phyloP scores from a whole-genome alignment of 2,113 vertebrate species.

The Chaetodon trifascialis region DNA sequence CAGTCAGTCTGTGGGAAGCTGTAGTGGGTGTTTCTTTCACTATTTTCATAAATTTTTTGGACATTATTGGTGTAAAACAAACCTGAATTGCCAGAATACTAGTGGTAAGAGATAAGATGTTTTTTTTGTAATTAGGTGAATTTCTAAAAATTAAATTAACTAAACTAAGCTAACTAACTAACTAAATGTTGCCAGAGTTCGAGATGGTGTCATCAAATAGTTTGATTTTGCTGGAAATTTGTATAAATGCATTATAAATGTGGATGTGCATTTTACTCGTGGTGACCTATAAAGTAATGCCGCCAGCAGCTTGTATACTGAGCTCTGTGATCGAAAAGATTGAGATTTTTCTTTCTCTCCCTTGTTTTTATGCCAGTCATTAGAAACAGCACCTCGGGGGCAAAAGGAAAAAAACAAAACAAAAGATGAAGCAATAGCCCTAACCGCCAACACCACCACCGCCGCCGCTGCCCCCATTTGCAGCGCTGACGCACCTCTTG shows the following conservation, averaged over 20 bases:
- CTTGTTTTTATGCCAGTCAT: slow-evolving; percentile 46
- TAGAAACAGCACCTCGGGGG: slow-evolving; percentile 44
- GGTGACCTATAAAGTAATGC: slow-evolving; percentile 28
- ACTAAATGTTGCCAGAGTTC: background rate
- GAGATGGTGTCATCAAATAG: too few relatives aligned
- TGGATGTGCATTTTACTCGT: background rate
- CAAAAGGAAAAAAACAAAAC: background rate
- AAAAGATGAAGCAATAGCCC: slow-evolving; percentile 52
- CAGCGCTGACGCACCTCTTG: slow-evolving; percentile 32
- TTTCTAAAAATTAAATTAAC: too few relatives aligned
- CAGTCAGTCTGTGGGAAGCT: background rate
- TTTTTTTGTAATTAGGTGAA: background rate
- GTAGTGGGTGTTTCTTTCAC: background rate
- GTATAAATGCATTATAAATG: background rate
- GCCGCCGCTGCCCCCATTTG: slow-evolving; percentile 14
- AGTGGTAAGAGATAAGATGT: background rate
- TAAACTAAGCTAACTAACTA: background rate
- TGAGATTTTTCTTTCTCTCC: slow-evolving; percentile 18
- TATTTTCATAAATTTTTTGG: background rate
- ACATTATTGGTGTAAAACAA: background rate
- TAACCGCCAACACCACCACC: slow-evolving; percentile 7
- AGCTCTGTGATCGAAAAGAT: slow-evolving; percentile 32
- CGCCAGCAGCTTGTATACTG: slow-evolving; percentile 4
- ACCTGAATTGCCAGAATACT: background rate
- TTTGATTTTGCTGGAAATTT: too few relatives aligned